Percentiles rank a stretch among this genome's conserved stretches.
phyloP scores from a whole-genome alignment of 2,113 vertebrate genomes.

The Alaudala cheleensis region DNA sequence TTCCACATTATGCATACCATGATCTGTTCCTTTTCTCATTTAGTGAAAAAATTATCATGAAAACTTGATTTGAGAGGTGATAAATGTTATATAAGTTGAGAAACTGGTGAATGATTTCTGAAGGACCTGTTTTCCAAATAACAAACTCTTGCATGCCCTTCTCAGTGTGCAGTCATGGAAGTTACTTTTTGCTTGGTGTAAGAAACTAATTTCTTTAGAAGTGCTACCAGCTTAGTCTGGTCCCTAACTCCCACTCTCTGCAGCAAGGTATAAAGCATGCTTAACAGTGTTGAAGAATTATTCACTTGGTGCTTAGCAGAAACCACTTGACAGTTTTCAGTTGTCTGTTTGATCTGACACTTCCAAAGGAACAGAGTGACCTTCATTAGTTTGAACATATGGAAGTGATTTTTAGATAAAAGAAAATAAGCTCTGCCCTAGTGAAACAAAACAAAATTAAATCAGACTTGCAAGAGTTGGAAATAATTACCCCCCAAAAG shows the following conservation, averaged over 20 bases:
- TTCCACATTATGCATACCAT: neutral
- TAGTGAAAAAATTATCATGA: neutral
- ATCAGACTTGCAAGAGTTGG: neutral
- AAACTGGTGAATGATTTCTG: neutral
- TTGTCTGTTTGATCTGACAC: slow-evolving; percentile 50
- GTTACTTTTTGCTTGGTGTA: neutral
- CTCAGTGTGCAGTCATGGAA: neutral
- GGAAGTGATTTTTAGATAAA: slow-evolving; percentile 17
- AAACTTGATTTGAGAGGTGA: neutral
- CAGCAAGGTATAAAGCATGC: neutral
- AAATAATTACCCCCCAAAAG: neutral
- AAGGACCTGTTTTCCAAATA: neutral
- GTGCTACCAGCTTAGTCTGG: neutral
- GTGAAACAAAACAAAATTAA: neutral
- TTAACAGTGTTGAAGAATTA: slow-evolving; percentile 11
- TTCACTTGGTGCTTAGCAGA: neutral
- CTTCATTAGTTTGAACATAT: slow-evolving; percentile 29
- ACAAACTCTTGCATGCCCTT: neutral
- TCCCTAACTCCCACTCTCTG: neutral
- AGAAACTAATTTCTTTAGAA: neutral
- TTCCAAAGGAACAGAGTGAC: slow-evolving; percentile 24
- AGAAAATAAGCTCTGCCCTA: neutral
- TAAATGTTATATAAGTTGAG: neutral
- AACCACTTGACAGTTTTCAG: slow-evolving; percentile 38
- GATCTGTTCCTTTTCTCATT: neutral